A percentile compares a stretch with the other conserved stretches of the same genome.
These are phyloP conservation scores for Austrofundulus limnaeus DNA, from an alignment of 2,113 vertebrate species.

Conservation along the genomic window DNA sequence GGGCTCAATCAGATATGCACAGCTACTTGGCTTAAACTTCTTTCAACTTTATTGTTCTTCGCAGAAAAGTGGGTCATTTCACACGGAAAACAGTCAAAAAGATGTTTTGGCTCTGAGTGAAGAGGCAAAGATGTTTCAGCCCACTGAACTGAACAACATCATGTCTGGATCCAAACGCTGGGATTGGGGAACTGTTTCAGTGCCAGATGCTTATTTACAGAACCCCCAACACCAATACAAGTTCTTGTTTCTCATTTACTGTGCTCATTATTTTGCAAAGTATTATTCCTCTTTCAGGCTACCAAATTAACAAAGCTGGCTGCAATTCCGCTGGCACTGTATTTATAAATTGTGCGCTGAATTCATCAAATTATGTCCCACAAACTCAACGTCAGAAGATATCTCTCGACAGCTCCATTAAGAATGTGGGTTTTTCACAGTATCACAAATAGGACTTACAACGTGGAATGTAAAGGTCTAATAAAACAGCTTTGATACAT, in stretches of 20 bases:
- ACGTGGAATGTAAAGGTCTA: conserved; percentile 34
- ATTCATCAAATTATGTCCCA: conserved; percentile 19
- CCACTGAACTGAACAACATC: conserved; percentile 58
- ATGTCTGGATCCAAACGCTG: conserved; percentile 58
- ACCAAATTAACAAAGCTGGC: conserved; percentile 25
- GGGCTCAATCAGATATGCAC: conserved; percentile 61
- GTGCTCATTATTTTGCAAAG: conserved; percentile 48
- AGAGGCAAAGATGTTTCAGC: conserved; percentile 60
- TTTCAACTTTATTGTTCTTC: conserved; percentile 55
- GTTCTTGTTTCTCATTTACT: conserved; percentile 38
- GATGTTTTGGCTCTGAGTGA: conserved; percentile 55
- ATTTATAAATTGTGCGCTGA: conserved; percentile 23
- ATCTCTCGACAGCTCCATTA: conserved; percentile 17
- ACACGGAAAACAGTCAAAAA: conserved; percentile 46
- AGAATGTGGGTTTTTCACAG: conserved; percentile 16
- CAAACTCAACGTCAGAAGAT: conserved; percentile 31
- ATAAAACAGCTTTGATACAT: conserved; percentile 33
- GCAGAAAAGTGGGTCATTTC: conserved; percentile 66
- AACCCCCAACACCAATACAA: conserved; percentile 45
- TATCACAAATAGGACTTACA: background rate
- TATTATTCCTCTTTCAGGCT: conserved; percentile 12
- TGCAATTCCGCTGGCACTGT: conserved; percentile 15
- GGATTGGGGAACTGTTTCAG: conserved; percentile 38
- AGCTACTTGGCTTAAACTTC: conserved; percentile 66
- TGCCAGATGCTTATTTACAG: conserved; percentile 61